A percentile compares a stretch with the other conserved stretches of the same genome.
These are phyloP conservation scores for Drosophila rufa DNA, from an alignment of 1,140 invertebrate genomes.

Conservation along the genomic window DNA sequence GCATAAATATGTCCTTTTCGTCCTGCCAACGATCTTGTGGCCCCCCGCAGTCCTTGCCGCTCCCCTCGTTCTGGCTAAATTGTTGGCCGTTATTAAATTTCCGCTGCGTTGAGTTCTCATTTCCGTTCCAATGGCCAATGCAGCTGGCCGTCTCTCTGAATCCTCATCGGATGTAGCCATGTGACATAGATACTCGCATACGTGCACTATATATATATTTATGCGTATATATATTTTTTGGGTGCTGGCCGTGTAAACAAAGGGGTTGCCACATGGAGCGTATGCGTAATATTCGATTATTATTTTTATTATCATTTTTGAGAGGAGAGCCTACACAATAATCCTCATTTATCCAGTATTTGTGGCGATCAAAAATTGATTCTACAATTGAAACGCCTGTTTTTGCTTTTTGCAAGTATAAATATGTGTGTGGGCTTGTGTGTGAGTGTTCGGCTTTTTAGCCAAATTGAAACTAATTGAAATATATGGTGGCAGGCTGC, in stretches of 20 bases:
- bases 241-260: constrained; percentile 30
- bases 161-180: constrained; percentile 70
- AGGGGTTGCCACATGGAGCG: constrained; percentile 33
- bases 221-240: constrained; percentile 3
- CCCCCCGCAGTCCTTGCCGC: not conserved
- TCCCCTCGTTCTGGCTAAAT: constrained; percentile 56
- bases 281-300: constrained; percentile 74
- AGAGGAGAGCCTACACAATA: constrained; percentile 54
- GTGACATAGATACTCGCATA: constrained; percentile 59
- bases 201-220: constrained; percentile 11
- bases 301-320: constrained; percentile 58
- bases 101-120: constrained; percentile 82
- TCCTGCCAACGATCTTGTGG: constrained; percentile 42
- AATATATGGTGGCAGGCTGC: constrained; percentile 49
- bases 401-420: constrained; percentile 33
- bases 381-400: constrained; percentile 50
- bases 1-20: constrained; percentile 78
- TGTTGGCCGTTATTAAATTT: constrained; percentile 83
- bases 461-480: constrained; percentile 80
- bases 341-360: constrained; percentile 34
- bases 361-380: constrained; percentile 70
- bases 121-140: constrained; percentile 80
- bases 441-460: constrained; percentile 41
- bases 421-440: not conserved
- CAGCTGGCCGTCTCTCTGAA: constrained; percentile 66